phyloP scores from a whole-genome alignment of 2,113 vertebrate species.

The Odocoileus virginianus region DNA sequence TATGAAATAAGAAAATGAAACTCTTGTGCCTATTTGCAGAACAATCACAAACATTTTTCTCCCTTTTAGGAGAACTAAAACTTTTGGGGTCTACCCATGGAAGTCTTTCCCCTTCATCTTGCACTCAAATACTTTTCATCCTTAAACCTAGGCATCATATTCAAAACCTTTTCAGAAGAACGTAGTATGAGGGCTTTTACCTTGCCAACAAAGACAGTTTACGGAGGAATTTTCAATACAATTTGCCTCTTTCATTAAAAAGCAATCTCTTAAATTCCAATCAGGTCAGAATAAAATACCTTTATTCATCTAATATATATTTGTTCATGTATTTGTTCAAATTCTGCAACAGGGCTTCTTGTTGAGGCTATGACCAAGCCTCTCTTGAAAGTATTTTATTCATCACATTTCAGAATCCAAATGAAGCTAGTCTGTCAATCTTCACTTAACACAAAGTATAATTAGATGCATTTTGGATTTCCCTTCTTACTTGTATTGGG shows the following conservation, averaged over 20 bases:
- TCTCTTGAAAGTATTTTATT: neutral
- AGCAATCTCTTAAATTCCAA: neutral
- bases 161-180: neutral
- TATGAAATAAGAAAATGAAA: neutral
- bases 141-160: neutral
- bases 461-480: neutral
- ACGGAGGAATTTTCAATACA: neutral
- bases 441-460: neutral
- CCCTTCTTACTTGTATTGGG: neutral
- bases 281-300: neutral
- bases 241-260: neutral
- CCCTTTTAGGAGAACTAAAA: neutral
- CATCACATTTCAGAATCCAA: neutral
- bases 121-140: neutral
- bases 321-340: neutral
- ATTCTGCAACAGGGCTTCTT: neutral
- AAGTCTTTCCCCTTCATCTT: neutral
- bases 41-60: neutral
- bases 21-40: neutral
- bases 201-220: neutral
- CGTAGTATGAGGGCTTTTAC: neutral
- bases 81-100: neutral
- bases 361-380: neutral
- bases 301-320: neutral
- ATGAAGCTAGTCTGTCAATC: neutral